Evolutionary conservation across 2,113 vertebrate species (phyloP).

Genomic region (Rhea americana): DNA sequence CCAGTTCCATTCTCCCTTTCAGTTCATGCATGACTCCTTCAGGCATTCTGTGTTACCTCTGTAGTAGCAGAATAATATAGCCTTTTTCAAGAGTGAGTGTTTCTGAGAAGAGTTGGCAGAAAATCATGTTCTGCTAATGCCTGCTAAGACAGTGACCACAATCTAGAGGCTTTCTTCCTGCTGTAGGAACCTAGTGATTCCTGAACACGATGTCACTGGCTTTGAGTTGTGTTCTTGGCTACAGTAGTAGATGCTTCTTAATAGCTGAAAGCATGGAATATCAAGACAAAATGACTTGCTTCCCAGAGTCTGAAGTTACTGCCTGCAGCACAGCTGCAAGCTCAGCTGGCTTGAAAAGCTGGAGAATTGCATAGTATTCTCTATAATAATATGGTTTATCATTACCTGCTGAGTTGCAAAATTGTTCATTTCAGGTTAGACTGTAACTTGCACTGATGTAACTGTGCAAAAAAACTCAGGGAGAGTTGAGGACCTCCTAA

Average conservation of each 20-base stretch:
- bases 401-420: neutral
- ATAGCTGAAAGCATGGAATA: neutral
- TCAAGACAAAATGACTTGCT: neutral
- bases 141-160: neutral
- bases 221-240: neutral
- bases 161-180: neutral
- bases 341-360: neutral
- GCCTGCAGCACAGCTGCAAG: neutral
- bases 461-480: neutral
- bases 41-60: neutral
- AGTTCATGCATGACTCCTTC: neutral
- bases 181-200: neutral
- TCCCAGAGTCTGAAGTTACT: neutral
- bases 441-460: neutral
- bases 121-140: neutral
- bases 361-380: neutral
- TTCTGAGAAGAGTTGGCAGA: neutral
- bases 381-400: neutral
- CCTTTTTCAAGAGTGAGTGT: neutral
- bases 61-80: neutral
- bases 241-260: neutral
- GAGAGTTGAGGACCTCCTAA: neutral
- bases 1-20: neutral
- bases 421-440: neutral
- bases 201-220: rapidly evolving